Evolutionary conservation across 2,113 vertebrate genomes (phyloP).

Genomic region (Butorides virescens): DNA sequence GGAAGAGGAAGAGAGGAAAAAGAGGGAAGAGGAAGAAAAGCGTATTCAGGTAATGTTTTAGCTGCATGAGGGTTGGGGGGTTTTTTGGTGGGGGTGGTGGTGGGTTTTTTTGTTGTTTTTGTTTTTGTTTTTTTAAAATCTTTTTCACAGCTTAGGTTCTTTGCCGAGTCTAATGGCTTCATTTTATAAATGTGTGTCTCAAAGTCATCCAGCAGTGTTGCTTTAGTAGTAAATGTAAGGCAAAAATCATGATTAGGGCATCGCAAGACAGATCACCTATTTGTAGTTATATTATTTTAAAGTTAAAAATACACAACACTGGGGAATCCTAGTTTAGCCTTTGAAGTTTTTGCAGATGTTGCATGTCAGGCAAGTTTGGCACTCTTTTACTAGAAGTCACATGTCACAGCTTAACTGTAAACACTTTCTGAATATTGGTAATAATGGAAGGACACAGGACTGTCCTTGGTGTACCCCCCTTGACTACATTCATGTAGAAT

Average conservation of each 20-base stretch:
- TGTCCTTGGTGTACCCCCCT: background rate
- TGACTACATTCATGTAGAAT: background rate
- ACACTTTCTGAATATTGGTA: background rate
- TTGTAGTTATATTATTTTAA: background rate
- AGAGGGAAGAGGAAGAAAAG: slow-evolving; percentile 89
- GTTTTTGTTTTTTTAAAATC: background rate
- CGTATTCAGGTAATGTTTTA: slow-evolving; percentile 79
- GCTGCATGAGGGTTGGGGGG: background rate
- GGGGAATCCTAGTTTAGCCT: background rate
- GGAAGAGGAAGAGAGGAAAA: slow-evolving; percentile 93
- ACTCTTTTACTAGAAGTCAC: background rate
- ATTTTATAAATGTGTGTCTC: background rate
- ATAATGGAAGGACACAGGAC: background rate
- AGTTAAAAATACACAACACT: background rate
- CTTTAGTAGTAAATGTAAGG: background rate
- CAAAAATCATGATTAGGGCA: background rate
- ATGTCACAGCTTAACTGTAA: background rate
- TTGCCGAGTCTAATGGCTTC: background rate
- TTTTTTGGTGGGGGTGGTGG: background rate
- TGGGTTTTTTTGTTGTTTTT: background rate
- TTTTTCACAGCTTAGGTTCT: background rate
- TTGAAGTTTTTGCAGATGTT: background rate
- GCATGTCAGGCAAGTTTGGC: background rate
- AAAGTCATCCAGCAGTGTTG: background rate
- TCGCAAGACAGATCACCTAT: background rate